These are phyloP conservation scores for Sisyra terminalis DNA, from an alignment of 2,888 invertebrate species.

Conservation along the genomic window DNA sequence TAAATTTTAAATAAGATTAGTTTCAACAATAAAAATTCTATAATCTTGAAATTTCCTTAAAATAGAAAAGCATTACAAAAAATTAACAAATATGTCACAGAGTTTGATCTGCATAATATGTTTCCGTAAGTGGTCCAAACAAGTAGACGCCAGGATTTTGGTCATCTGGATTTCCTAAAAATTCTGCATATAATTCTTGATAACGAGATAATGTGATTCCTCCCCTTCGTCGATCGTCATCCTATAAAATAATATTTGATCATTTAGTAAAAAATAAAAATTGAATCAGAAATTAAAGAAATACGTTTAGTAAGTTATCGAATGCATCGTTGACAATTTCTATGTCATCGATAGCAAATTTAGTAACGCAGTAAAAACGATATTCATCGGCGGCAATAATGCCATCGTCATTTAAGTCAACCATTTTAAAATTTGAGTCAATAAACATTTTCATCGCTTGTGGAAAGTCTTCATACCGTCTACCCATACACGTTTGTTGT, in stretches of 20 bases:
- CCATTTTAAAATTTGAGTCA: constrained; percentile 66
- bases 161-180: constrained; percentile 60
- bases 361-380: constrained; percentile 65
- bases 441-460: constrained; percentile 78
- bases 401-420: constrained; percentile 66
- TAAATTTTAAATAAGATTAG: no score
- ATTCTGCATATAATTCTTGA: constrained; percentile 69
- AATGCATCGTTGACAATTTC: constrained; percentile 62
- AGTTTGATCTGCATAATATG: constrained; percentile 16
- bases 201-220: constrained; percentile 63
- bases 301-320: constrained; percentile 54
- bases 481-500: constrained; percentile 62
- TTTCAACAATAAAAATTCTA: no score
- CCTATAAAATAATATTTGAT: constrained; percentile 32
- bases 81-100: no score
- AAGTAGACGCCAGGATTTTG: constrained; percentile 56
- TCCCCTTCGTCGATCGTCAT: constrained; percentile 64
- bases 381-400: constrained; percentile 65
- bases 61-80: no score
- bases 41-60: no score
- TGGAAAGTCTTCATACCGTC: constrained; percentile 62
- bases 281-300: not conserved
- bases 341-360: constrained; percentile 63
- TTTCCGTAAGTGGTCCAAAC: constrained; percentile 55
- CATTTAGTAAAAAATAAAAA: not conserved